Conservation (phyloP, 1,140 invertebrate species). For the Drosophila willistoni region DNA sequence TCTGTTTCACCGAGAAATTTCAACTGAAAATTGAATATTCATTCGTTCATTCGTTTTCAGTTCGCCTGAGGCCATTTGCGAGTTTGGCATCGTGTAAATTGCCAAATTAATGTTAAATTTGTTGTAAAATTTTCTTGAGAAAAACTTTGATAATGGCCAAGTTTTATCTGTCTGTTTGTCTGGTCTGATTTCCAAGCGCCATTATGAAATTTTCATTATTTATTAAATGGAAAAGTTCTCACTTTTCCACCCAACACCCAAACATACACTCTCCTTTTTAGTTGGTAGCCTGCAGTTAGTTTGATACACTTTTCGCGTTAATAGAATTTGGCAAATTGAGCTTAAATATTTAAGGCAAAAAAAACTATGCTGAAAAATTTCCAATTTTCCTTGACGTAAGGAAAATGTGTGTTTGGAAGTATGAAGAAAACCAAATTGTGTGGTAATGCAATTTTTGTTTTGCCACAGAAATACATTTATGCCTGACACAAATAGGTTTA, state of each 20-base stretch:
- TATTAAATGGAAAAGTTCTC: conserved; percentile 55
- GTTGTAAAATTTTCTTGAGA: conserved; percentile 64
- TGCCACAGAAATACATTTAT: conserved; percentile 57
- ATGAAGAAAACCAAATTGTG: conserved; percentile 23
- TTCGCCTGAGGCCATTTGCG: conserved; percentile 39
- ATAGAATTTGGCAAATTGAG: conserved; percentile 47
- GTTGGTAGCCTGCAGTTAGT: conserved; percentile 22
- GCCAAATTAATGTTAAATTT: conserved; percentile 78
- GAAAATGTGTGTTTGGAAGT: not conserved
- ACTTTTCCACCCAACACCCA: not conserved
- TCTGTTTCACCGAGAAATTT: conserved; percentile 25
- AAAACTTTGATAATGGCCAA: conserved; percentile 74
- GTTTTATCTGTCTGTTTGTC: conserved; percentile 48
- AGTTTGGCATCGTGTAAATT: conserved; percentile 56
- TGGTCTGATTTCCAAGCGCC: conserved; percentile 20
- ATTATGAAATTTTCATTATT: conserved; percentile 67
- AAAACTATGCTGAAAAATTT: not conserved
- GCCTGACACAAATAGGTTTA: conserved; percentile 53
- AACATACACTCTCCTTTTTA: not conserved
- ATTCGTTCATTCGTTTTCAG: conserved; percentile 37
- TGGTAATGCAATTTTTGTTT: conserved; percentile 40
- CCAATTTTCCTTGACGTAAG: not conserved
- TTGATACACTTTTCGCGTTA: conserved; percentile 31
- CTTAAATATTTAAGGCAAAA: conserved; percentile 10
- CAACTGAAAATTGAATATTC: conserved; percentile 70